These are phyloP conservation scores for Cydia splendana DNA, from an alignment of 1,140 invertebrate species.

Conservation along the genomic window DNA sequence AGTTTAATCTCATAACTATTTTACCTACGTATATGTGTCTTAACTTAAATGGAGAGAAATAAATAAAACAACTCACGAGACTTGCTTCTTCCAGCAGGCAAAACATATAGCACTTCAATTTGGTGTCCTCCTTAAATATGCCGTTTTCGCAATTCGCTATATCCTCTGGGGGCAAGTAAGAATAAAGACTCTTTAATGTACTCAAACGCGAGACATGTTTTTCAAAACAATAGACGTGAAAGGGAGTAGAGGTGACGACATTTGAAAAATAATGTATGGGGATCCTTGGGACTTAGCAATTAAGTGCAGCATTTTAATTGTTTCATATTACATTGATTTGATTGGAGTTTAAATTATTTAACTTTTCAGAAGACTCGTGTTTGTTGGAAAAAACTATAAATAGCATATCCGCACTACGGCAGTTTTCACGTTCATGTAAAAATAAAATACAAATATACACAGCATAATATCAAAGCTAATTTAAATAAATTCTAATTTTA, in stretches of 20 bases:
- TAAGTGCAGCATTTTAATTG: too few relatives aligned
- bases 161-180: conserved; percentile 73
- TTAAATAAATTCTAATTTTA: too few relatives aligned
- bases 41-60: conserved; percentile 41
- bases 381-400: too few relatives aligned
- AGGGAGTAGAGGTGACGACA: conserved; percentile 20
- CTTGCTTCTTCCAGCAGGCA: conserved; percentile 77
- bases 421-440: too few relatives aligned
- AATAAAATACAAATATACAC: too few relatives aligned
- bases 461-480: too few relatives aligned
- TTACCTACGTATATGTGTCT: background rate
- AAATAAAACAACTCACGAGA: conserved; percentile 70
- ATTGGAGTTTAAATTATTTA: too few relatives aligned
- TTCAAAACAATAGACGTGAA: conserved; percentile 29
- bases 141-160: conserved; percentile 79
- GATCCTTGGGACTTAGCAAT: too few relatives aligned
- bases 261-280: background rate
- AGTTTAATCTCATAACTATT: background rate
- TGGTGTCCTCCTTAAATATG: conserved; percentile 77
- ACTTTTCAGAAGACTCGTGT: too few relatives aligned
- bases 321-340: too few relatives aligned
- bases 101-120: conserved; percentile 80
- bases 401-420: too few relatives aligned
- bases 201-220: conserved; percentile 39
- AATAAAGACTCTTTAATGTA: conserved; percentile 65